Evolutionary conservation across 2,113 vertebrate genomes (phyloP).

Genomic region (Seriola dumerili): DNA sequence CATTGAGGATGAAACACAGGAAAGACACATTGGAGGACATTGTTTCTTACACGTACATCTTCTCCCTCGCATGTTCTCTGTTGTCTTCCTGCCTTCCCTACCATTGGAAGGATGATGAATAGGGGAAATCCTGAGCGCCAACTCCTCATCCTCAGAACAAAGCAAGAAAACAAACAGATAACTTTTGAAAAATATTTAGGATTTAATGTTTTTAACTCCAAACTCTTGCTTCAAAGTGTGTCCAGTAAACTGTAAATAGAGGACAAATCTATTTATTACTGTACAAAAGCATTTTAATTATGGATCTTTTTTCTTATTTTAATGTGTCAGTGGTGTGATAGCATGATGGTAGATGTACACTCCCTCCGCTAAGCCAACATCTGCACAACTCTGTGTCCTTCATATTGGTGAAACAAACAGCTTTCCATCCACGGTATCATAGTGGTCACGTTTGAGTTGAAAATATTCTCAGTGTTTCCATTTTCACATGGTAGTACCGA

Average conservation of each 20-base stretch:
- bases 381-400: slow-evolving; percentile 4
- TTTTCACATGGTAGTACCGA: slow-evolving; percentile 55
- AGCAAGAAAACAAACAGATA: slow-evolving; percentile 39
- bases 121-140: slow-evolving; percentile 59
- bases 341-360: slow-evolving; percentile 27
- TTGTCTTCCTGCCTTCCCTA: slow-evolving; percentile 50
- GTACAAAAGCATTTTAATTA: slow-evolving; percentile 65
- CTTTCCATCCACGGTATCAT: slow-evolving; percentile 44
- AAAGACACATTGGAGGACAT: slow-evolving; percentile 50
- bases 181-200: slow-evolving; percentile 57
- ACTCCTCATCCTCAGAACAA: slow-evolving; percentile 60
- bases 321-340: slow-evolving; percentile 47
- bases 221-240: slow-evolving; percentile 45
- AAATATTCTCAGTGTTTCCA: slow-evolving; percentile 11
- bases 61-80: slow-evolving; percentile 30
- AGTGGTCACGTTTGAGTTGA: slow-evolving; percentile 15
- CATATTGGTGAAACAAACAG: slow-evolving; percentile 24
- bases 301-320: slow-evolving; percentile 63
- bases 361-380: slow-evolving; percentile 36
- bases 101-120: slow-evolving; percentile 46
- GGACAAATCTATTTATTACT: slow-evolving; percentile 79
- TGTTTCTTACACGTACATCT: slow-evolving; percentile 22
- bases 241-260: slow-evolving; percentile 71
- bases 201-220: slow-evolving; percentile 59
- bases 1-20: slow-evolving; percentile 47